Evolutionary conservation across 1,140 invertebrate genomes (phyloP), one percentile per base, ranked within the genome.

Genomic region (Drosophila triauraria): DNA sequence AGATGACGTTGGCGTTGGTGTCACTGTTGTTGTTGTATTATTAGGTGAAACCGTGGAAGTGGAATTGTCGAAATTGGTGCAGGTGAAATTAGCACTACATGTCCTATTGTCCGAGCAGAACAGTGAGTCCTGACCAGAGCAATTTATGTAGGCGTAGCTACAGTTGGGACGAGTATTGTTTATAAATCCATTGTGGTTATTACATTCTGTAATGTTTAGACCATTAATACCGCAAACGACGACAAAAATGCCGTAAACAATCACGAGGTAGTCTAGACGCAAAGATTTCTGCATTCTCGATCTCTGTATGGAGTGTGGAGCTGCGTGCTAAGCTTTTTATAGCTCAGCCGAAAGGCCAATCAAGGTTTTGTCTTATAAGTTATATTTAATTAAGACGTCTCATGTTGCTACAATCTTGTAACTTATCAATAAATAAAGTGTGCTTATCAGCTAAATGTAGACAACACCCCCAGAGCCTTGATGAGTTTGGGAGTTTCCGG

Each of bases 381-480:
- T 88, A 82, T 77, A 88, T 88, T 88, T 88, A 88, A 88, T 88
- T 88, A 88, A 71, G 53, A 25, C 27, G 68, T 57, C 50, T 70
- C 83, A 63, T 87, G 84, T 77, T 42, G 38, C 25, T 1, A 63
- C 58, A 63, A 75, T 50, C 46, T 47, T 65, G 63, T 71, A 47
- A 68, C 84, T 88, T 88, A 78, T 88, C 85, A 75, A 56, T 62
- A 78, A 71, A 54, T 63, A 69, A 51, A 44, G 27, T 27, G 23
- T 10, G 50, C 78, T 86, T 85, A 85, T 85, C 82, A 74, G 44
- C 53, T 67, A 76, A 53, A 54, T 46, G 51, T 65, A 82, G 58
- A 83, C 61, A 72, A 64, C 48, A 69, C 32, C 48, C 38, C 46
- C n/a, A 10, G 35, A 67, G 32, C 3, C 12, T n/a, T 44, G 40